These are phyloP conservation scores for Eristalis arbustorum DNA, from an alignment of 2,888 invertebrate species.

Conservation along the genomic window DNA sequence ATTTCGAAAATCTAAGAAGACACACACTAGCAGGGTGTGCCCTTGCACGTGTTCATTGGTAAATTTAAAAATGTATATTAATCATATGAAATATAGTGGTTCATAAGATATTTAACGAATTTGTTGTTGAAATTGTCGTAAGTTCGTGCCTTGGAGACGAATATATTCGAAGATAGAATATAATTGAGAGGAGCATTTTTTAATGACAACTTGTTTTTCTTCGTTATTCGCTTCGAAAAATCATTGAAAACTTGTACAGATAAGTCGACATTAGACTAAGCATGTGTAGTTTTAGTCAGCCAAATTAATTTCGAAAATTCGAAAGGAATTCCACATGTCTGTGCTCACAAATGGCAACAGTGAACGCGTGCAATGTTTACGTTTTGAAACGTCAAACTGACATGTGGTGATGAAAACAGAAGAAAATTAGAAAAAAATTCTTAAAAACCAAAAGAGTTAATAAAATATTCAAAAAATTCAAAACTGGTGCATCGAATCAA, in stretches of 20 bases:
- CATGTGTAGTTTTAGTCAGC: too few species aligned
- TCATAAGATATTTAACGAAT: too few species aligned
- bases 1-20: slow-evolving; percentile 8
- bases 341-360: not conserved
- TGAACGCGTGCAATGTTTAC: slow-evolving; percentile 35
- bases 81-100: too few species aligned
- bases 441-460: slow-evolving; percentile 5
- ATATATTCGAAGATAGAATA: too few species aligned
- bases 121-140: too few species aligned
- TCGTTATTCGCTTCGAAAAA: too few species aligned
- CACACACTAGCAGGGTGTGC: not conserved
- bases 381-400: slow-evolving; percentile 11
- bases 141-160: too few species aligned
- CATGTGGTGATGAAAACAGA: slow-evolving; percentile 6
- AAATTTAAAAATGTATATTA: too few species aligned
- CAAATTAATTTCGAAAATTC: not conserved
- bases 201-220: too few species aligned
- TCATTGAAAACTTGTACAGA: too few species aligned
- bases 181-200: too few species aligned
- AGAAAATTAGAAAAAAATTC: not conserved
- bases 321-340: slow-evolving; percentile 9
- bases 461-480: not conserved
- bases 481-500: not conserved
- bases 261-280: too few species aligned
- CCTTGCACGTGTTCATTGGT: not conserved